Conservation (phyloP, 2,797 vertebrate genomes). For the Urocyon cinereoargenteus region DNA sequence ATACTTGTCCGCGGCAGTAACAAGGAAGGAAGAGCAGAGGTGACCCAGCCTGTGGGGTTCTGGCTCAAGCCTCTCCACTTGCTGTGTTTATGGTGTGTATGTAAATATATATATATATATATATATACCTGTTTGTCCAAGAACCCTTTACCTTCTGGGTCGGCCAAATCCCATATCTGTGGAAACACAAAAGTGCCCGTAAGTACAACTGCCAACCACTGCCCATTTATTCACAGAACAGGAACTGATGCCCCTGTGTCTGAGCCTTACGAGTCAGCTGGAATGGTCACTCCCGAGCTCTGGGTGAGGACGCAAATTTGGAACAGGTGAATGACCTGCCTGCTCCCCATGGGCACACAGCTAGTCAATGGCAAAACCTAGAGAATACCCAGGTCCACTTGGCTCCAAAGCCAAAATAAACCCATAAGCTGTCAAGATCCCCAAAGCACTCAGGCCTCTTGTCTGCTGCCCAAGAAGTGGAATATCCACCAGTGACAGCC, state of each 20-base stretch:
- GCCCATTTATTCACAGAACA: not conserved
- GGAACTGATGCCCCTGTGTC: not conserved
- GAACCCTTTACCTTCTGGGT: constrained; percentile 98
- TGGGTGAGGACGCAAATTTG: not conserved
- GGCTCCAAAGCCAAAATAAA: not conserved
- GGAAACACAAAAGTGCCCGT: constrained; percentile 68
- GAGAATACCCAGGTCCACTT: not conserved
- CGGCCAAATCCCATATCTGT: constrained; percentile 99
- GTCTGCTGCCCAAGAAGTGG: not conserved
- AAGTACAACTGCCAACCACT: not conserved
- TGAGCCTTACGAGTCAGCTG: not conserved
- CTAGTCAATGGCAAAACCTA: not conserved
- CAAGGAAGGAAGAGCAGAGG: not conserved
- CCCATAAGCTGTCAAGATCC: not conserved
- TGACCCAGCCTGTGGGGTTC: not conserved
- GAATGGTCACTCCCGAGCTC: not conserved
- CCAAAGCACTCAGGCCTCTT: not conserved
- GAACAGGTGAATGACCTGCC: not conserved
- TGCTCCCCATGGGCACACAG: too few species aligned
- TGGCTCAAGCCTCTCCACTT: not conserved
- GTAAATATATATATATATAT: not conserved
- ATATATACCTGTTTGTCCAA: constrained; percentile 96
- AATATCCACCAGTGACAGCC: not conserved
- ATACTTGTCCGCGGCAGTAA: not conserved
- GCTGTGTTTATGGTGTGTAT: not conserved